Conservation (phyloP, 2,888 invertebrate genomes). For the Drosophila cognata region DNA sequence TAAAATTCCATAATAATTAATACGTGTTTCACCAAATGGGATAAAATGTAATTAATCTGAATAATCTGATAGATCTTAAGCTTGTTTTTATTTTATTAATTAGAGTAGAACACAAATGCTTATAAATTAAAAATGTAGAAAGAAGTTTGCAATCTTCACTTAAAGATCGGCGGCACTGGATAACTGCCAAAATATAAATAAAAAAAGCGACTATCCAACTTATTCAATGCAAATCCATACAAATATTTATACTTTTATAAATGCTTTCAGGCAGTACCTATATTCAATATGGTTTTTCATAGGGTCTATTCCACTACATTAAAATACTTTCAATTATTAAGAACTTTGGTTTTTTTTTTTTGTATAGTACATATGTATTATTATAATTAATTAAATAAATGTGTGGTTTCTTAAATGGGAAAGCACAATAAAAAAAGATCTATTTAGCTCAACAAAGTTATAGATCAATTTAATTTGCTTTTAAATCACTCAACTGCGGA, state of each 20-base stretch:
- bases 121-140: neutral
- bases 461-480: neutral
- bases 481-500: conserved; percentile 10
- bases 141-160: conserved; percentile 52
- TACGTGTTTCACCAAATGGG: too few species aligned
- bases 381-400: neutral
- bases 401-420: neutral
- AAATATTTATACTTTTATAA: neutral
- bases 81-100: neutral
- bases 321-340: neutral
- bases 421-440: neutral
- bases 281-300: neutral
- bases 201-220: conserved; percentile 41
- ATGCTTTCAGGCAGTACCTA: neutral
- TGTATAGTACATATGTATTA: neutral
- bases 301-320: neutral
- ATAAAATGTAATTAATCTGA: too few species aligned
- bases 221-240: neutral
- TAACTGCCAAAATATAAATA: conserved; percentile 44
- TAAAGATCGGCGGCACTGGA: conserved; percentile 16
- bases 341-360: neutral
- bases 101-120: neutral
- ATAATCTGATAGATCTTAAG: neutral
- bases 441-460: neutral
- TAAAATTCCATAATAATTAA: neutral